A percentile compares a stretch with the other conserved stretches of the same genome.
Conservation (phyloP, 35 echinoderm and acorn worm genomes). For the Nesometra sesokonis region DNA sequence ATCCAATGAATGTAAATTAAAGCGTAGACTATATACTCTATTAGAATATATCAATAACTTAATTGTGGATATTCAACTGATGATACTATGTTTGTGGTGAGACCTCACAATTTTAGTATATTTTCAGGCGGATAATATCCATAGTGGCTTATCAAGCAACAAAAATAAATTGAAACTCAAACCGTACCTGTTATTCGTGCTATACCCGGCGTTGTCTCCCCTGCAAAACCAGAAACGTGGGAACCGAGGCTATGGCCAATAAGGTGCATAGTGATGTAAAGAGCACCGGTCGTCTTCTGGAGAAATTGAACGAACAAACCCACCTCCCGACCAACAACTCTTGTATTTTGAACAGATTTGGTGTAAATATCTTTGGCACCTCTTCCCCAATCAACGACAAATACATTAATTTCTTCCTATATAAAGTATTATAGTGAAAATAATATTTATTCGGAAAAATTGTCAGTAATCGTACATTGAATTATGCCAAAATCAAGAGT, state of each 20-base stretch:
- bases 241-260: constrained; percentile 62
- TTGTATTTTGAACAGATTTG: constrained; percentile 31
- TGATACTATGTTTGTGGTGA: too few species aligned
- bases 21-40: too few species aligned
- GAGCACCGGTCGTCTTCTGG: neutral
- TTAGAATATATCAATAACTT: too few species aligned
- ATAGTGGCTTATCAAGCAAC: too few species aligned
- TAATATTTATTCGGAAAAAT: too few species aligned
- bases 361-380: constrained; percentile 38
- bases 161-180: too few species aligned
- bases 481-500: too few species aligned
- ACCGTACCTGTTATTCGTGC: constrained; percentile 24
- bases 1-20: too few species aligned
- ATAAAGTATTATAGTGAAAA: neutral
- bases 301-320: constrained; percentile 20
- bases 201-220: constrained; percentile 17
- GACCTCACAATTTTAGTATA: too few species aligned
- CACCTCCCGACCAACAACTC: constrained; percentile 40
- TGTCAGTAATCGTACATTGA: too few species aligned
- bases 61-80: too few species aligned
- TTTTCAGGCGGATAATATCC: too few species aligned
- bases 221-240: constrained; percentile 45
- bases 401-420: constrained; percentile 33
- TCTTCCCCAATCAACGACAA: constrained; percentile 51
- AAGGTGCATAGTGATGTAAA: constrained; percentile 36